Percentiles rank a stretch among this genome's conserved stretches.
Conservation (phyloP, 2,797 vertebrate genomes). For the Leptodon cayanensis region DNA sequence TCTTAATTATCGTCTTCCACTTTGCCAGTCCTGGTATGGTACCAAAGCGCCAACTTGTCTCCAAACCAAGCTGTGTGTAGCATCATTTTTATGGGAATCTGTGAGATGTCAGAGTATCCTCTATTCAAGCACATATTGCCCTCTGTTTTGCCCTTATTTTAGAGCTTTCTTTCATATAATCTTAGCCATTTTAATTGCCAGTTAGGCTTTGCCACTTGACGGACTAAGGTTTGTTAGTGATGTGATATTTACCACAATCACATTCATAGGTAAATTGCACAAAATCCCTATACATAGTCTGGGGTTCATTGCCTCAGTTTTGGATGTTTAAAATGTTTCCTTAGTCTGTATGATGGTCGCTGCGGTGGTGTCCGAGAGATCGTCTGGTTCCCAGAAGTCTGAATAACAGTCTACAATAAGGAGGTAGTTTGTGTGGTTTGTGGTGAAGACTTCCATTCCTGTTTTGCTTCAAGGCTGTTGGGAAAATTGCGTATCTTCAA, state of each 20-base stretch:
- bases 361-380: not conserved
- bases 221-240: not conserved
- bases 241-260: not conserved
- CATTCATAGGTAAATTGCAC: not conserved
- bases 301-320: not conserved
- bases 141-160: not conserved
- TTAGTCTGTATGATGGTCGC: not conserved
- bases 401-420: not conserved
- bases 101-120: not conserved
- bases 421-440: not conserved
- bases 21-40: not conserved
- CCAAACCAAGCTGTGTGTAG: not conserved
- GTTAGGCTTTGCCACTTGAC: not conserved
- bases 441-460: not conserved
- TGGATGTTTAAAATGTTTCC: not conserved
- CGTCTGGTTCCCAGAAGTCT: slow-evolving; percentile 4
- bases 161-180: not conserved
- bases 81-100: not conserved
- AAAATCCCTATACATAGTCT: not conserved
- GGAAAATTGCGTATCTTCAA: not conserved
- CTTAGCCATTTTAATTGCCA: not conserved
- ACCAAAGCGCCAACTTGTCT: not conserved
- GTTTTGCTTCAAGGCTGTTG: not conserved
- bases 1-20: not conserved
- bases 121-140: not conserved